Conservation (phyloP, 2,888 invertebrate species). For the Lithophane semibrunnea region DNA sequence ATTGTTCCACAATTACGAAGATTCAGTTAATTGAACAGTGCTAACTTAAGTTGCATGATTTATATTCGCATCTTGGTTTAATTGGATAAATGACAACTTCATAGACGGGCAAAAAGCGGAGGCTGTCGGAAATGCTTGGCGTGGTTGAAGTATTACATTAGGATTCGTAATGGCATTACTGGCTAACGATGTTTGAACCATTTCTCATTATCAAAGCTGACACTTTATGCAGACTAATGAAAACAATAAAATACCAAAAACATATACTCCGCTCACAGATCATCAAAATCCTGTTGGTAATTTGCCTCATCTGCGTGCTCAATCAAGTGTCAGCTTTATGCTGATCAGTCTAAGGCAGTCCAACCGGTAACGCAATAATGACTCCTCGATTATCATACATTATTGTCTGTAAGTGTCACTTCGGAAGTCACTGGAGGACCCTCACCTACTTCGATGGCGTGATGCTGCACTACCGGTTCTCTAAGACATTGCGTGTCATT, state of each 20-base stretch:
- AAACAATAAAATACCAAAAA: background rate
- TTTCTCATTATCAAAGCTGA: background rate
- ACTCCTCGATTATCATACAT: constrained; percentile 59
- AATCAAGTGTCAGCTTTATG: constrained; percentile 28
- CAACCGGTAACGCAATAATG: constrained; percentile 60
- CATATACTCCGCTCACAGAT: background rate
- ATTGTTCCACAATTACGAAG: constrained; percentile 72
- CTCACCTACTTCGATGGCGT: constrained; percentile 80
- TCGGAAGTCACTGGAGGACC: constrained; percentile 78
- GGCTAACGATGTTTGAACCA: background rate
- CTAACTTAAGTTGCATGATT: constrained; percentile 39
- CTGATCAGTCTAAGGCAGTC: constrained; percentile 35
- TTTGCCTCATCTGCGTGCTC: constrained; percentile 3
- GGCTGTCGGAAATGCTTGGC: constrained; percentile 12
- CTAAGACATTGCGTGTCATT: constrained; percentile 74
- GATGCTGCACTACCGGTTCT: constrained; percentile 69
- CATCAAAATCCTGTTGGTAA: constrained; percentile 2
- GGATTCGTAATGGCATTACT: background rate
- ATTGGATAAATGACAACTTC: constrained; percentile 55
- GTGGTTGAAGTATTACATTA: constrained; percentile 4
- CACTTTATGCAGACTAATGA: background rate
- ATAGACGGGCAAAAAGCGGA: constrained; percentile 35
- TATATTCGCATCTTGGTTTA: constrained; percentile 49
- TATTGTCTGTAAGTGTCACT: constrained; percentile 66
- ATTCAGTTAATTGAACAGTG: constrained; percentile 57